Evolutionary conservation across 2,888 invertebrate genomes (phyloP).

Genomic region (Epinotia nisella): DNA sequence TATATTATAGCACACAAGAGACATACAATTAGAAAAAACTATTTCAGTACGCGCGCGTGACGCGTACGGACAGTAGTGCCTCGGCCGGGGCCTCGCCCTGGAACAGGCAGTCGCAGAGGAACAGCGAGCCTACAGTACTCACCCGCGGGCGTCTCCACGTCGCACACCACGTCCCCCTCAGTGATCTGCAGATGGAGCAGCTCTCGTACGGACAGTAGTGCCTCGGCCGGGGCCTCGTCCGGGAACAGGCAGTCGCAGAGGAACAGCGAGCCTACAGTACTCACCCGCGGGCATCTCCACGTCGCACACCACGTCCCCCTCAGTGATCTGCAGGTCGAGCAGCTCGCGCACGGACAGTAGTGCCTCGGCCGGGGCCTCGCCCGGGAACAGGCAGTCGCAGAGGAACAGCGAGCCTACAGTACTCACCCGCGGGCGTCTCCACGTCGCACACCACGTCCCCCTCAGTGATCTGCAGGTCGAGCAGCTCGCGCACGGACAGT

Average conservation of each 20-base stretch:
- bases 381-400: not conserved
- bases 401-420: not conserved
- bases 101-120: not conserved
- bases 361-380: not conserved
- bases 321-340: conserved; percentile 81
- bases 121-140: not conserved
- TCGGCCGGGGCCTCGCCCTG: not conserved
- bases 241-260: not conserved
- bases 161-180: not conserved
- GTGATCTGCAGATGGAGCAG: not conserved
- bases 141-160: not conserved
- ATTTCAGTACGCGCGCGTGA: too few species aligned
- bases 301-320: conserved; percentile 81
- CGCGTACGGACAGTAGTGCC: not conserved
- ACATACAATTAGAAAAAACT: too few species aligned
- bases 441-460: conserved; percentile 71
- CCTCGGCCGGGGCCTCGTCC: not conserved
- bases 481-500: not conserved
- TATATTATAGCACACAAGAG: too few species aligned
- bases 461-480: conserved; percentile 48
- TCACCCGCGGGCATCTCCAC: not conserved
- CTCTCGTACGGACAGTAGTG: not conserved
- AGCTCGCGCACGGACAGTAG: not conserved
- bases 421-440: conserved; percentile 85
- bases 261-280: not conserved